A percentile compares a stretch with the other conserved stretches of the same genome.
Evolutionary conservation across 1,140 invertebrate species (phyloP).

Genomic region (Drosophila setifemur): DNA sequence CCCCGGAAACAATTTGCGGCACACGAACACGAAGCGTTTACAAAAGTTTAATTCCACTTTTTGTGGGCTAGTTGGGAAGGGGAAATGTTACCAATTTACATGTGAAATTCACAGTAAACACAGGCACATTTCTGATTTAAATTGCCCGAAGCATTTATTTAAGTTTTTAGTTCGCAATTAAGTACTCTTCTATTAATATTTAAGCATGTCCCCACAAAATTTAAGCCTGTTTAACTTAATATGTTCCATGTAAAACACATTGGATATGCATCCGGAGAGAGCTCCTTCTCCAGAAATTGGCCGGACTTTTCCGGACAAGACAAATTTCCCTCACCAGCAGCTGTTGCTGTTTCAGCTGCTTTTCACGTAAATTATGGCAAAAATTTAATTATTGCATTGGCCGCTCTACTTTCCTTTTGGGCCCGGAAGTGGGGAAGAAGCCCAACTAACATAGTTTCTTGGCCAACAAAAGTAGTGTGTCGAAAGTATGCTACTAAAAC

Average conservation of each 20-base stretch:
- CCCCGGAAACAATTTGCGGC: conserved; percentile 77
- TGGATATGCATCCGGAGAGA: neutral
- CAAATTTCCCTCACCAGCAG: conserved; percentile 27
- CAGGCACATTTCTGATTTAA: too few relatives aligned
- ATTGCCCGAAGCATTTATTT: too few relatives aligned
- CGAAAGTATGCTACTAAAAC: conserved; percentile 76
- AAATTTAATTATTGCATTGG: conserved; percentile 72
- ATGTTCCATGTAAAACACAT: too few relatives aligned
- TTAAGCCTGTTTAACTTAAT: too few relatives aligned
- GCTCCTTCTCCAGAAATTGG: conserved; percentile 22
- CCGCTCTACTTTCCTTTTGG: conserved; percentile 29
- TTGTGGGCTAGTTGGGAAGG: conserved; percentile 5
- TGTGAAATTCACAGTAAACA: neutral
- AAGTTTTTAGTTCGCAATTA: too few relatives aligned
- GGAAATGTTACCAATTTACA: conserved; percentile 12
- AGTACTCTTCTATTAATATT: too few relatives aligned
- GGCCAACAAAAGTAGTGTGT: conserved; percentile 26
- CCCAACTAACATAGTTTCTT: conserved; percentile 63
- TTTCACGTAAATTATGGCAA: conserved; percentile 65
- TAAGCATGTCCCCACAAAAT: too few relatives aligned
- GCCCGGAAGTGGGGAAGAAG: neutral
- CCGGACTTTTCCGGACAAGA: conserved; percentile 8
- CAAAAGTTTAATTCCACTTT: conserved; percentile 72
- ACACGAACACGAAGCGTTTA: conserved; percentile 76
- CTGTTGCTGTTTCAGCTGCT: conserved; percentile 46